Conservation (phyloP, 2,888 invertebrate species). For the Sympetrum striolatum region DNA sequence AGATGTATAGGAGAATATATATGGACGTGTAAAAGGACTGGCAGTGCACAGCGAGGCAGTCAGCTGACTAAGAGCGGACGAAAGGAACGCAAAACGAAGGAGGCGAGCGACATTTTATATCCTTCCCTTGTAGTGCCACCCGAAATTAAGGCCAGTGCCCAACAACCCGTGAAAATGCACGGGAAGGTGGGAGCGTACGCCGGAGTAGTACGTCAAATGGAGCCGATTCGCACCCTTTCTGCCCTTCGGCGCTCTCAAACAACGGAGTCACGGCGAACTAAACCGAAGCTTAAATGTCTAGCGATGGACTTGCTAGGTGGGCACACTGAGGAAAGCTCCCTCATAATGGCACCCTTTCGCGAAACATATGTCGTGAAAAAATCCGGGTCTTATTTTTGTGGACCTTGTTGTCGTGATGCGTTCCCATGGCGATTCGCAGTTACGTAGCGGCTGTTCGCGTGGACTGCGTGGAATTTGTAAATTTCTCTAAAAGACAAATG, state of each 20-base stretch:
- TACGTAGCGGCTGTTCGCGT: no score
- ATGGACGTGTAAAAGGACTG: no score
- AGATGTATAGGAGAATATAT: no score
- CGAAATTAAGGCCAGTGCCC: slow-evolving; percentile 4
- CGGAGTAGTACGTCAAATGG: neutral
- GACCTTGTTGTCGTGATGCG: no score
- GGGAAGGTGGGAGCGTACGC: neutral
- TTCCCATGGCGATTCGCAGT: no score
- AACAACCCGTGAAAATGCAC: neutral
- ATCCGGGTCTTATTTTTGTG: no score
- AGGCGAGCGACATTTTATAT: neutral
- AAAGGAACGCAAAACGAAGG: neutral
- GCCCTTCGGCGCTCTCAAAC: neutral
- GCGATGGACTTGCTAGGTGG: no score
- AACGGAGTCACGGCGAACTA: neutral
- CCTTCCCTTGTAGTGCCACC: neutral
- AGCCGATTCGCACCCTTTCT: neutral
- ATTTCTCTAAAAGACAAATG: no score
- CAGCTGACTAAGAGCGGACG: neutral
- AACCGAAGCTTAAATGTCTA: neutral
- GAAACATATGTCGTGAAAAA: no score
- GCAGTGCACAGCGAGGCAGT: neutral
- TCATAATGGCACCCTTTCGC: no score
- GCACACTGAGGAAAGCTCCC: no score
- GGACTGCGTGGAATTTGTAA: no score